Percentiles rank a stretch among this genome's conserved stretches.
Evolutionary conservation across 2,113 vertebrate species (phyloP).

Genomic region (Oncorhynchus nerka): DNA sequence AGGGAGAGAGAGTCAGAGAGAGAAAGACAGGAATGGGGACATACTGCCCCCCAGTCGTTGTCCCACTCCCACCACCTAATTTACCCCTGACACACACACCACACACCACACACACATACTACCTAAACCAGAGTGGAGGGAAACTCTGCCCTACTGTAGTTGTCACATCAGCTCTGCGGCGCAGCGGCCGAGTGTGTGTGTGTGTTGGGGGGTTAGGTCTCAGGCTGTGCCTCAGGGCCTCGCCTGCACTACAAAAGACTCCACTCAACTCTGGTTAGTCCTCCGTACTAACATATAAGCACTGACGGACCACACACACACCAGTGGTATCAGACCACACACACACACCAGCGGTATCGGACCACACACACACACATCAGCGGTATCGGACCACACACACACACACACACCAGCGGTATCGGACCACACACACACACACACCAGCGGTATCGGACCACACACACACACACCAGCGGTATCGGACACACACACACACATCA

Average conservation of each 20-base stretch:
- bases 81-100: not conserved
- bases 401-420: too few relatives aligned
- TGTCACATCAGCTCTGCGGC: constrained; percentile 74
- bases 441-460: too few relatives aligned
- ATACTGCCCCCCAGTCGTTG: not conserved
- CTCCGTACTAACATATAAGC: constrained; percentile 70
- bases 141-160: constrained; percentile 69
- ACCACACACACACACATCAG: too few relatives aligned
- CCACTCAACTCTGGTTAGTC: constrained; percentile 75
- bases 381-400: too few relatives aligned
- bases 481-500: too few relatives aligned
- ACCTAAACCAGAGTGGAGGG: constrained; percentile 47
- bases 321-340: not conserved
- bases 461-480: too few relatives aligned
- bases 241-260: constrained; percentile 76
- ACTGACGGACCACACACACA: constrained; percentile 60
- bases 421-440: too few relatives aligned
- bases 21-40: constrained; percentile 53
- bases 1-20: constrained; percentile 33
- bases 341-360: too few relatives aligned
- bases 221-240: constrained; percentile 74
- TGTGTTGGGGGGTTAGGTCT: constrained; percentile 65
- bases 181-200: constrained; percentile 64
- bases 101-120: constrained; percentile 9
- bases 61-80: not conserved